phyloP scores from a whole-genome alignment of 2,113 vertebrate genomes.

The Eulemur rufifrons region DNA sequence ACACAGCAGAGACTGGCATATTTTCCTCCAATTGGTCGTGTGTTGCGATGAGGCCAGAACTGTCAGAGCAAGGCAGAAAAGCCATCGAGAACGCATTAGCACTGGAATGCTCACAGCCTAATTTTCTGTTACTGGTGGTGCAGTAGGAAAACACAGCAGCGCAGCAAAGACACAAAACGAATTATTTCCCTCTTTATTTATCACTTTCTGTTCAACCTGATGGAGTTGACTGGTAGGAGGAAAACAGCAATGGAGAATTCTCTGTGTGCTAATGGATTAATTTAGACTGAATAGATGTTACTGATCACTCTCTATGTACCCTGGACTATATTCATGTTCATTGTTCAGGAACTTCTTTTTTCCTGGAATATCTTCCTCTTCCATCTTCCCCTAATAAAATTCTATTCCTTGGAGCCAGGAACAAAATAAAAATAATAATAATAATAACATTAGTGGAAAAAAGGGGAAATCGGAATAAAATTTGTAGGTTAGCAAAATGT shows the following conservation, averaged over 20 bases:
- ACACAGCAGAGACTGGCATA: neutral
- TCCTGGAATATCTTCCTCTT: slow-evolving; percentile 14
- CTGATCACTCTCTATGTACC: neutral
- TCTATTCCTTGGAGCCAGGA: neutral
- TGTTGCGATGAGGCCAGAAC: neutral
- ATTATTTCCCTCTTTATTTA: neutral
- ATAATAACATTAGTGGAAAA: neutral
- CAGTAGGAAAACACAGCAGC: neutral
- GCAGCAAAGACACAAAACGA: neutral
- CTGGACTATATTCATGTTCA: neutral
- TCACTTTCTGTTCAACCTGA: neutral
- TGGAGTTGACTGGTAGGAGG: neutral
- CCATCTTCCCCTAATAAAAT: neutral
- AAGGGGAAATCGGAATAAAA: neutral
- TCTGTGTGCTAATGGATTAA: neutral
- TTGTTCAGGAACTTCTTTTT: neutral
- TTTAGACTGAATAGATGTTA: neutral
- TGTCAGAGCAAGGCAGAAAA: neutral
- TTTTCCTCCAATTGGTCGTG: slow-evolving; percentile 17
- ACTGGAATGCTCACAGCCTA: neutral
- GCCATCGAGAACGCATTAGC: neutral
- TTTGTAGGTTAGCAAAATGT: neutral
- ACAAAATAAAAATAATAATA: neutral
- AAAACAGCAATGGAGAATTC: neutral
- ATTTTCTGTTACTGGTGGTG: neutral